Base-by-base conservation (phyloP, 2,888 invertebrate species). In the Allophyes oxyacanthae region DNA sequence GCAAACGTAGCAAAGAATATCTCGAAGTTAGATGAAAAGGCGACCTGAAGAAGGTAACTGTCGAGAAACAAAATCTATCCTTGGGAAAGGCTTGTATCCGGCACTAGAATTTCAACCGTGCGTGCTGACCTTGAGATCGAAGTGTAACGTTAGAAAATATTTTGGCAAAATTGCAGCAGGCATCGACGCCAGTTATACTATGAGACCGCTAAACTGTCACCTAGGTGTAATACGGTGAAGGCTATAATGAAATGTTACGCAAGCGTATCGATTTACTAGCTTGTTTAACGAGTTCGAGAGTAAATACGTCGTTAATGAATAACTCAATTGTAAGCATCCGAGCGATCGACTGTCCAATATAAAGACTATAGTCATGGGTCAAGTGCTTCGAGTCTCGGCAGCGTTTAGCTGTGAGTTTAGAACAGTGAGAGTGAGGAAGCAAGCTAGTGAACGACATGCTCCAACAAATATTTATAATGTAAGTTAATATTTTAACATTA, bases 161-260 rank as follows among this genome's bases (percentile, higher is more conserved):
- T n/a, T n/a, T n/a, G n/a, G n/a, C n/a, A n/a, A n/a, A n/a, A n/a
- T n/a, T n/a, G n/a, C n/a, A n/a, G n/a, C n/a, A n/a, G n/a, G n/a
- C n/a, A n/a, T n/a, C n/a, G n/a, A n/a, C n/a, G n/a, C n/a, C n/a
- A n/a, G n/a, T n/a, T n/a, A n/a, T n/a, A n/a, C n/a, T n/a, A n/a
- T 28, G 25, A 30, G 10, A 11, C 10, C 20, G 20, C 44, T 5
- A 33, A 51, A 44, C 49, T 55, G 53, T 43, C 64, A 54, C 59
- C 45, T 43, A 8, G 9, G 59, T 64, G 59, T 59, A 49, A 58
- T 14, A 42, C 38, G 59, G 51, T 44, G 54, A 59, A 48, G 65
- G 53, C 26, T 26, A 32, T 32, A 10, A 15, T 9, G 9, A 28
- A 26, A 15, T 14, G 14, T n/a, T 26, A 34, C 41, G 33, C 25